Percentiles rank a stretch among this genome's conserved stretches.
phyloP scores from a whole-genome alignment of 2,888 invertebrate species.

The Diarsia rubi region DNA sequence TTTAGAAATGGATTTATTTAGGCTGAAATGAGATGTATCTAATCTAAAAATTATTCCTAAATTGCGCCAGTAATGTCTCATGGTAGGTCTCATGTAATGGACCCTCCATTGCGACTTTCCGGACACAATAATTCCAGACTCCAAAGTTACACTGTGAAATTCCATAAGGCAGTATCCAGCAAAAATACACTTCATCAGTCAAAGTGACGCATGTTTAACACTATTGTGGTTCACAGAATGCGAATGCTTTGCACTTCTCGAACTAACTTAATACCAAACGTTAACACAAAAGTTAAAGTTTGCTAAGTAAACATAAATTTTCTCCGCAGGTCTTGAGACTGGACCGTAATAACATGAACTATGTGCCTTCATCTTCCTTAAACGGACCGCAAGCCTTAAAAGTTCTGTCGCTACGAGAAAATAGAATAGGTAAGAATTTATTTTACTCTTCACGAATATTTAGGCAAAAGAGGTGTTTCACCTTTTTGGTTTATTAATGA shows the following conservation, averaged over 20 bases:
- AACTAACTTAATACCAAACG: conserved; percentile 42
- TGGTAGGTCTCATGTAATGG: background rate
- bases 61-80: background rate
- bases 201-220: background rate
- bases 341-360: conserved; percentile 94
- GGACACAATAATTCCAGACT: background rate
- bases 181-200: background rate
- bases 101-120: background rate
- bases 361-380: conserved; percentile 94
- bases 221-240: background rate
- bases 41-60: background rate
- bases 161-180: background rate
- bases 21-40: background rate
- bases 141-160: background rate
- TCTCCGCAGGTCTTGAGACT: conserved; percentile 93
- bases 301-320: conserved; percentile 59
- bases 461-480: conserved; percentile 22
- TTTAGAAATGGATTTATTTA: background rate
- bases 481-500: conserved; percentile 28
- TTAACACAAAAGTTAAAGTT: conserved; percentile 43
- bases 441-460: conserved; percentile 37
- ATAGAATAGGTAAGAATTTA: conserved; percentile 93
- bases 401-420: conserved; percentile 94
- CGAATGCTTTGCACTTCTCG: conserved; percentile 15
- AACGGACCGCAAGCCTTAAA: conserved; percentile 95